Percentiles rank a stretch among this genome's conserved stretches.
These are phyloP conservation scores for Aricia artaxerxes DNA, from an alignment of 2,888 invertebrate species.

Conservation along the genomic window DNA sequence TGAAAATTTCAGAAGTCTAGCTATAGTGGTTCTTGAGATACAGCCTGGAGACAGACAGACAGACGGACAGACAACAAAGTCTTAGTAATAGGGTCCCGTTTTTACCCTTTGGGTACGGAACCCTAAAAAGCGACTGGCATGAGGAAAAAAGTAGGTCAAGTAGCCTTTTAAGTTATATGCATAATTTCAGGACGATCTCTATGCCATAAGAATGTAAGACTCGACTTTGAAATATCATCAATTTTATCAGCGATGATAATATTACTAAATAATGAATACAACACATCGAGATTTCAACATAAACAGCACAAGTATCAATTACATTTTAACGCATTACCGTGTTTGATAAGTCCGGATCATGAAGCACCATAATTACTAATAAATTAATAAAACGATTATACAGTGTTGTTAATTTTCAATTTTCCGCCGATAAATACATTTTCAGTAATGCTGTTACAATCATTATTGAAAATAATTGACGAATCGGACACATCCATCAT, in stretches of 20 bases:
- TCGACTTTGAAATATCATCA: background rate
- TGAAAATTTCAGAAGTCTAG: too few species aligned
- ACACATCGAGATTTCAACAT: background rate
- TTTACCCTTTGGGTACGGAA: too few species aligned
- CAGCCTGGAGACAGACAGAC: too few species aligned
- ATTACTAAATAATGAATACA: background rate
- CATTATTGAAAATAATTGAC: conserved; percentile 13
- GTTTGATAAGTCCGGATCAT: conserved; percentile 7
- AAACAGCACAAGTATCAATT: background rate
- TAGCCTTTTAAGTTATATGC: too few species aligned
- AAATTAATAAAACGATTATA: conserved; percentile 23
- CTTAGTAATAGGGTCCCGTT: too few species aligned
- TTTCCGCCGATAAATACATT: conserved; percentile 11
- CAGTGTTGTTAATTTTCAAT: conserved; percentile 27
- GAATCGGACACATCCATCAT: background rate
- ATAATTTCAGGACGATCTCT: background rate
- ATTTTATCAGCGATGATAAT: background rate
- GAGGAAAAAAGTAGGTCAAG: too few species aligned
- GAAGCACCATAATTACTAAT: conserved; percentile 15
- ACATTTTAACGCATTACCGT: background rate
- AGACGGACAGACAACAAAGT: too few species aligned
- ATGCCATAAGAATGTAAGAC: background rate
- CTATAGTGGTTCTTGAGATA: too few species aligned
- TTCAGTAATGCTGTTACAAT: conserved; percentile 9
- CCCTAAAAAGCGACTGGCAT: too few species aligned